phyloP scores from a whole-genome alignment of 2,888 invertebrate genomes.

The Pheosia gnoma region DNA sequence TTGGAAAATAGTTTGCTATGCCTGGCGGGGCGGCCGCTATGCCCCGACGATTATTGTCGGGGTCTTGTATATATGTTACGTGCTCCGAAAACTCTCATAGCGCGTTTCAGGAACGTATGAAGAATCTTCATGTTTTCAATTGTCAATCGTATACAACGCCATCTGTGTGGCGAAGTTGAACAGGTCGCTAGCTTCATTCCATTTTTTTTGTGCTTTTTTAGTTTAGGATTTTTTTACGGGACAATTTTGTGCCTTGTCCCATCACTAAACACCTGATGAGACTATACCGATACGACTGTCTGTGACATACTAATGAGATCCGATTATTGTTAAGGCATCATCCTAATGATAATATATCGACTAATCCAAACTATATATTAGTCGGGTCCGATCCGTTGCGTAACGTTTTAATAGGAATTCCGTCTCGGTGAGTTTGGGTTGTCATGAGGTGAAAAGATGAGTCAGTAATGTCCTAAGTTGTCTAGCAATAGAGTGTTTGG shows the following conservation, averaged over 20 bases:
- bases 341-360: conserved; percentile 46
- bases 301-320: conserved; percentile 44
- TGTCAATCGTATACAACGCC: too few relatives aligned
- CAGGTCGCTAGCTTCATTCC: too few relatives aligned
- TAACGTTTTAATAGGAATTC: conserved; percentile 29
- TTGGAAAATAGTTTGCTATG: too few relatives aligned
- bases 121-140: too few relatives aligned
- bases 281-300: conserved; percentile 11
- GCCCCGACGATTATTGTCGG: too few relatives aligned
- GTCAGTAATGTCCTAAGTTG: neutral
- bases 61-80: too few relatives aligned
- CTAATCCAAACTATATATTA: conserved; percentile 12
- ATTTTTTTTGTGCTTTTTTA: too few relatives aligned
- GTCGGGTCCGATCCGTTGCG: conserved; percentile 16
- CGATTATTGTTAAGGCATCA: conserved; percentile 50
- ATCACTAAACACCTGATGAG: neutral
- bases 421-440: neutral
- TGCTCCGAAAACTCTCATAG: too few relatives aligned
- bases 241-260: neutral
- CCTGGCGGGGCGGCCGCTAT: too few relatives aligned
- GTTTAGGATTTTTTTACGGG: neutral
- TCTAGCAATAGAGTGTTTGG: neutral
- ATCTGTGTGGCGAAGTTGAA: too few relatives aligned
- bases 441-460: neutral
- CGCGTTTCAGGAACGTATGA: too few relatives aligned